Evolutionary conservation across 1,140 invertebrate species (phyloP).

Genomic region (Euschistus heros): DNA sequence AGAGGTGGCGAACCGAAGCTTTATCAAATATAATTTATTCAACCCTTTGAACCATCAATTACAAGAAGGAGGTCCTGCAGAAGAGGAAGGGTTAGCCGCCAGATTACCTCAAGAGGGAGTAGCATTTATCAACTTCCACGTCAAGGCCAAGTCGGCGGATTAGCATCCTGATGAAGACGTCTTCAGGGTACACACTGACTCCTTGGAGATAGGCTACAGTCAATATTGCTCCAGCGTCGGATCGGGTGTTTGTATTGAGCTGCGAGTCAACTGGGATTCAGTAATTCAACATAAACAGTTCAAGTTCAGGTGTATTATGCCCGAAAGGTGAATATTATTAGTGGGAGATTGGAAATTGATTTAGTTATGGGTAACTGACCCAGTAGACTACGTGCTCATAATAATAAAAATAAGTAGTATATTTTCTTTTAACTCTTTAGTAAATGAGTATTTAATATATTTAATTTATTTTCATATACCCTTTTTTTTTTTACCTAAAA

Average conservation of each 20-base stretch:
- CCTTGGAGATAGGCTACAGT: background rate
- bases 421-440: too few relatives aligned
- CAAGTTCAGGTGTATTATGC: background rate
- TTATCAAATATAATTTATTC: constrained; percentile 13
- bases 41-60: constrained; percentile 9
- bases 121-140: background rate
- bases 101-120: background rate
- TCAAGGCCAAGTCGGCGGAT: background rate
- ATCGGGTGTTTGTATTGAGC: background rate
- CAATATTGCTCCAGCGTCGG: too few relatives aligned
- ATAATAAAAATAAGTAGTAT: too few relatives aligned
- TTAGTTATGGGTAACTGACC: too few relatives aligned
- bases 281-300: background rate
- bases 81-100: background rate
- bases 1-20: background rate
- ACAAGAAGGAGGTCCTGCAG: constrained; percentile 1
- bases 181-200: constrained; percentile 5
- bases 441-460: too few relatives aligned
- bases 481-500: too few relatives aligned
- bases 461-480: too few relatives aligned
- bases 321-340: too few relatives aligned
- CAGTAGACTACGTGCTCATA: too few relatives aligned
- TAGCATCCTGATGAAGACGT: constrained; percentile 15
- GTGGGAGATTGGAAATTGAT: too few relatives aligned
- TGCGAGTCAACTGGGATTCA: background rate